These are phyloP conservation scores for Narcine bancroftii DNA, from an alignment of 2,113 vertebrate species.

Conservation along the genomic window DNA sequence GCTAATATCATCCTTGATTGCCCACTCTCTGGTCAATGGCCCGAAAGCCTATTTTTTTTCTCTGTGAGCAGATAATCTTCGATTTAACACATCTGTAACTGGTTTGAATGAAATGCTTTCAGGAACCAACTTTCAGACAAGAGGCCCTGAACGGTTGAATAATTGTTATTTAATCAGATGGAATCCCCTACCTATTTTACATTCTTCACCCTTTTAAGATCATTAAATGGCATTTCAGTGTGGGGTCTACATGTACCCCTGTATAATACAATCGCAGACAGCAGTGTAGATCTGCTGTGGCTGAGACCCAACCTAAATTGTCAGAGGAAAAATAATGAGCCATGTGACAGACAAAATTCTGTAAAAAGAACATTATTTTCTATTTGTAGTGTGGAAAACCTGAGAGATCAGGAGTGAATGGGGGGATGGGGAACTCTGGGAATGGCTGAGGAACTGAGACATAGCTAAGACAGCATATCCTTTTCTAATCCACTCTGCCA, in stretches of 20 bases:
- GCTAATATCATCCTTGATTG: background rate
- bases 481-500: background rate
- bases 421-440: too few relatives aligned
- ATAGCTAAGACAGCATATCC: background rate
- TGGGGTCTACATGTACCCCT: background rate
- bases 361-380: too few relatives aligned
- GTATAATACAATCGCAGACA: background rate
- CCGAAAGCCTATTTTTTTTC: constrained; percentile 11
- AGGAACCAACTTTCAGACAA: constrained; percentile 8
- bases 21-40: background rate
- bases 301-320: too few relatives aligned
- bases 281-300: background rate
- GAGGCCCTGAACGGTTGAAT: constrained; percentile 4
- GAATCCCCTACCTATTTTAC: background rate
- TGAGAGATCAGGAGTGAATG: too few relatives aligned
- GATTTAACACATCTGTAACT: constrained; percentile 33
- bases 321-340: too few relatives aligned
- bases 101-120: background rate
- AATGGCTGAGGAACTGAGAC: too few relatives aligned
- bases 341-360: too few relatives aligned
- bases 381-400: too few relatives aligned
- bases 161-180: constrained; percentile 26
- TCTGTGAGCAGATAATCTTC: background rate
- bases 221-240: background rate
- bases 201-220: background rate